A percentile compares a stretch with the other conserved stretches of the same genome.
These are phyloP conservation scores for Xenentodon cancila DNA, from an alignment of 2,797 vertebrate genomes.

Conservation along the genomic window DNA sequence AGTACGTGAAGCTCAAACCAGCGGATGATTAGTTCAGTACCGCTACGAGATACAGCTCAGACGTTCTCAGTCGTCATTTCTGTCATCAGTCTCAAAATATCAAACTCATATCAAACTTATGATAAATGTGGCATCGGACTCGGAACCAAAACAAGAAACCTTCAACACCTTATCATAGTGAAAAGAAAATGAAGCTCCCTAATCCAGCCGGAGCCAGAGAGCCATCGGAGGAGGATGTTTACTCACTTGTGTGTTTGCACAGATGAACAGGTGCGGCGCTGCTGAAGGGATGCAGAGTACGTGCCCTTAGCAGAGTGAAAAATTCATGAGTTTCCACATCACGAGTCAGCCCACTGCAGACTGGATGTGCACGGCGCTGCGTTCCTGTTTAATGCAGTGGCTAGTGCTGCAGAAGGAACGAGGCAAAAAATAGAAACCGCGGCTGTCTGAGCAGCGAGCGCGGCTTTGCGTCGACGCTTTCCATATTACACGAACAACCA, in stretches of 20 bases:
- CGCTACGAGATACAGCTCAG: too few species aligned
- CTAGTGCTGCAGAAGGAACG: constrained; percentile 32
- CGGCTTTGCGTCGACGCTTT: constrained; percentile 14
- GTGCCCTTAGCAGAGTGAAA: constrained; percentile 45
- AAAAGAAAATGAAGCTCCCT: too few species aligned
- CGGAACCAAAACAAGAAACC: too few species aligned
- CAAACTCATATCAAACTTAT: too few species aligned
- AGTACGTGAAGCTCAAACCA: too few species aligned
- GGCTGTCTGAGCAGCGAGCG: background rate
- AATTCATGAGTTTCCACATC: constrained; percentile 60
- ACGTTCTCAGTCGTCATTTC: too few species aligned
- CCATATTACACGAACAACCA: constrained; percentile 8
- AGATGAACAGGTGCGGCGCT: constrained; percentile 8
- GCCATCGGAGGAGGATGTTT: constrained; percentile 12
- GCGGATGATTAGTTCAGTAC: too few species aligned
- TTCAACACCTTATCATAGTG: too few species aligned
- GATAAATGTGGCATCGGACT: too few species aligned
- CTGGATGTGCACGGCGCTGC: constrained; percentile 1
- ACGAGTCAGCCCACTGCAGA: constrained; percentile 26
- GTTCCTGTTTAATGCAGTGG: constrained; percentile 55
- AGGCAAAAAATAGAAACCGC: background rate
- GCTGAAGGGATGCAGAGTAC: constrained; percentile 20
- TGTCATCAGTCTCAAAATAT: too few species aligned
- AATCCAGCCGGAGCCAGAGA: too few species aligned
- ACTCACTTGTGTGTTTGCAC: background rate